Evolutionary conservation across 2,113 vertebrate species (phyloP).

Genomic region (Capricornis sumatraensis): DNA sequence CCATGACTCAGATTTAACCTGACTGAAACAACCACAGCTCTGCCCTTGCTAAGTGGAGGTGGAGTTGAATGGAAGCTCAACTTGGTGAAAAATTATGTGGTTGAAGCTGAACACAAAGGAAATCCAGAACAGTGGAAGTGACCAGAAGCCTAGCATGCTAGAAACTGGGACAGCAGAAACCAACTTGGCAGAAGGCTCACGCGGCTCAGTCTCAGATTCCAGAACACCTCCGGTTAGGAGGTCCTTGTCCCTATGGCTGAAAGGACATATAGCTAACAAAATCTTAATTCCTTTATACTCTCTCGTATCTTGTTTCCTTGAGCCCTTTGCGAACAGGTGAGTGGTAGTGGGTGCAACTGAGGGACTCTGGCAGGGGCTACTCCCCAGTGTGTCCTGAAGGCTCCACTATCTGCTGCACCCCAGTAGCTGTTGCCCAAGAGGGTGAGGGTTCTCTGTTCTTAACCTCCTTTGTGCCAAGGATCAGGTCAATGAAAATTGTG

Average conservation of each 20-base stretch:
- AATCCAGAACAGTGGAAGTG: not conserved
- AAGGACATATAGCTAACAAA: not conserved
- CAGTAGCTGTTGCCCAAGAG: not conserved
- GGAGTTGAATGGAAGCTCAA: not conserved
- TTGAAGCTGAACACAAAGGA: not conserved
- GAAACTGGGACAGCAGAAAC: not conserved
- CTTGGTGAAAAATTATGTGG: not conserved
- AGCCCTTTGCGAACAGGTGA: not conserved
- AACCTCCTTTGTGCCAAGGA: not conserved
- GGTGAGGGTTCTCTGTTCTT: not conserved
- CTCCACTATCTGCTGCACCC: rapidly evolving
- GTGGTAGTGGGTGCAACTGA: not conserved
- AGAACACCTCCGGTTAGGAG: not conserved
- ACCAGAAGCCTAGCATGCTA: not conserved
- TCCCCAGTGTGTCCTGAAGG: not conserved
- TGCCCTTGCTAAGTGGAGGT: not conserved
- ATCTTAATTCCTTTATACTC: not conserved
- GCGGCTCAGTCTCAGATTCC: rapidly evolving
- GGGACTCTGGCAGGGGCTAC: not conserved
- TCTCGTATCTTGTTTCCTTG: not conserved
- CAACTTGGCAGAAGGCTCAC: not conserved
- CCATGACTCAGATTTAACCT: not conserved
- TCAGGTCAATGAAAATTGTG: not conserved
- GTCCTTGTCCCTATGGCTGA: not conserved
- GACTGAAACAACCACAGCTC: not conserved